Base-by-base conservation (phyloP, 2,888 invertebrate genomes). In the Euzetes globulus region DNA sequence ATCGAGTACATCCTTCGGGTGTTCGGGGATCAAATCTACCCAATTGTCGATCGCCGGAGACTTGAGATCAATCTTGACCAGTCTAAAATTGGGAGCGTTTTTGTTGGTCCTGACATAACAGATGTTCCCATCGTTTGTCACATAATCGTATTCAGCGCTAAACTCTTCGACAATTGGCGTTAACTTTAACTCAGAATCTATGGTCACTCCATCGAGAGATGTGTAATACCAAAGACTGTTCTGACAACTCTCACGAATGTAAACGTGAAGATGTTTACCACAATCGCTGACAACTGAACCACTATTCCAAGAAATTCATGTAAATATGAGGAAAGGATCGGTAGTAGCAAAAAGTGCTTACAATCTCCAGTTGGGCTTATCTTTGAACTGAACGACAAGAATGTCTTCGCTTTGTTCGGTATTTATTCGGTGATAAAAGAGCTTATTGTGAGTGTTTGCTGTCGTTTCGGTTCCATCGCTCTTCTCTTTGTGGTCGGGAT, bases 71-170 rank as follows among this genome's bases (percentile, higher is more conserved):
- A 97, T 92, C 78, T 87, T 86, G 80, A 97, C 88, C 58, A 98
- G 86, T 77, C 90, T 88, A 84, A 94, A 95, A 84, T 94, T 94
- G 7, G 95, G 92, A 0, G 98, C 92, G 83, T 92, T 87, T 83
- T 92, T 91, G 84, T 98, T 97, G 27, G 98, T 97, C 65, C 91
- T 89, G 83, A 98, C 91, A 80, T 91, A 88, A 78, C 90, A 90
- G 79, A 89, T 86, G 0, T 89, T 87, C 0, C 89, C 94, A 77
- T 90, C 88, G 83, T 95, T 97, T 29, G 94, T 92, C 22, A 98
- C 85, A 82, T 94, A 97, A 91, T 94, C 91, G 83, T 92, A 97
- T 83, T 95, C 95, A 0, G 94, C 92, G 83, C 95, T 94, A 82
- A 95, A 90, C 82, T 91, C 90, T 80, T 89, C 88, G 73, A 97